Base-by-base conservation (phyloP, 2,797 vertebrate genomes). In the Todus mexicanus region DNA sequence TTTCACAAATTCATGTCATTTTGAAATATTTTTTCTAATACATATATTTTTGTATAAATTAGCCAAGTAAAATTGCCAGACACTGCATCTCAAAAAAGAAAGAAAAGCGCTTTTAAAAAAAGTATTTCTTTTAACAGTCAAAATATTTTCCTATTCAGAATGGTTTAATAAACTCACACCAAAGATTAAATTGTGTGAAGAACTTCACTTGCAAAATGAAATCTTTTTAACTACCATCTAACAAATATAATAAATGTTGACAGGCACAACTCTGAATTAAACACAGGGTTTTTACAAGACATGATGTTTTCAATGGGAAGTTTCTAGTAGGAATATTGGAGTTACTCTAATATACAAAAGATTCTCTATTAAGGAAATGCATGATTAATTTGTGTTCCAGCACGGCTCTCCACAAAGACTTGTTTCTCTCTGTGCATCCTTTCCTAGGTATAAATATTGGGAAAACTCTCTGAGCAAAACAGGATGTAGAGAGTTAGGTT, bases 231-330 rank as follows among this genome's bases (percentile, higher is more conserved):
- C 26, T 45, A 21, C 43, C 25, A 5, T n/a, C 29, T 78, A 63
- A 53, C 12, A 27, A 60, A 63, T 6, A 31, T 68, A 71, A 60
- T 35, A 56, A 59, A 48, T 12, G 18, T 35, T 65, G 64, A 33
- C 22, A 57, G 64, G 33, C 2, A 10, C 48, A 70, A 35, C 80
- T 50, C 72, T 65, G 70, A 84, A 70, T 82, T 94, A 94, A 84
- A 82, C 42, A 81, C 16, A 38, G 72, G 40, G n/a, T 74, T 95
- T 96, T 78, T 93, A 91, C 29, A 79, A 75, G 87, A n/a, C 31
- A 43, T 78, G 59, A 63, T 83, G 59, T 57, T 43, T 89, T 75
- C n/a, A 42, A 63, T 72, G 43, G 31, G 61, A 95, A 51, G 6
- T 82, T 91, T 95, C 45, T 82, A 79, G 56, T 21, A n/a, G 25